A percentile compares a stretch with the other conserved stretches of the same genome.
These are phyloP conservation scores for Malurus cyaneus DNA, from an alignment of 2,113 vertebrate genomes.

Conservation along the genomic window DNA sequence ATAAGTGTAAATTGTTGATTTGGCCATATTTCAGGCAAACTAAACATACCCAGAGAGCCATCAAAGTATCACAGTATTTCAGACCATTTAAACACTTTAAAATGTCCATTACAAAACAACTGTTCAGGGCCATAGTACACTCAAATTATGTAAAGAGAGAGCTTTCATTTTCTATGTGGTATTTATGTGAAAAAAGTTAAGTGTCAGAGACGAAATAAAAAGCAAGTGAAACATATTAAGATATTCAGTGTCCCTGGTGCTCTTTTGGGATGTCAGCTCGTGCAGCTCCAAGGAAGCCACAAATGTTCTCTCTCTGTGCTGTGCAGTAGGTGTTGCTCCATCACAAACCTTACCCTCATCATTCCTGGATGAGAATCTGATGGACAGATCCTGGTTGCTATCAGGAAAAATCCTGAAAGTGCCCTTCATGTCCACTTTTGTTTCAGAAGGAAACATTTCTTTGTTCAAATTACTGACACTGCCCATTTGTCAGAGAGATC, in stretches of 20 bases:
- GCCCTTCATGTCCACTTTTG: background rate
- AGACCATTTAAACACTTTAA: background rate
- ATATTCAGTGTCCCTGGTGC: background rate
- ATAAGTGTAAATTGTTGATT: background rate
- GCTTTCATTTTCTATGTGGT: background rate
- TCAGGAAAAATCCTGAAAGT: background rate
- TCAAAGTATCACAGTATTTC: background rate
- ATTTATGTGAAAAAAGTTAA: background rate
- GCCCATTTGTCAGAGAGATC: rapidly evolving
- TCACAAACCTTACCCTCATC: background rate
- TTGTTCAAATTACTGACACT: background rate
- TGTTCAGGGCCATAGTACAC: background rate
- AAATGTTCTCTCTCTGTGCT: background rate
- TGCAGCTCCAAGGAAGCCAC: background rate
- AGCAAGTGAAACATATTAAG: background rate
- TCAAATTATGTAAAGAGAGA: background rate
- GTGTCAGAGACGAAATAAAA: background rate
- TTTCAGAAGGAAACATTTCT: background rate
- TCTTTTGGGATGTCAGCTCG: background rate
- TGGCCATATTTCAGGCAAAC: background rate
- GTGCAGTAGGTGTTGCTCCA: background rate
- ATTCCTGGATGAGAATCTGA: background rate
- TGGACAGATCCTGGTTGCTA: background rate
- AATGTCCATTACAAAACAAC: background rate
- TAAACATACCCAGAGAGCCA: background rate